Evolutionary conservation across 2,113 vertebrate genomes (phyloP), one percentile per base, ranked within the genome.

Genomic region (Stigmatopora argus): DNA sequence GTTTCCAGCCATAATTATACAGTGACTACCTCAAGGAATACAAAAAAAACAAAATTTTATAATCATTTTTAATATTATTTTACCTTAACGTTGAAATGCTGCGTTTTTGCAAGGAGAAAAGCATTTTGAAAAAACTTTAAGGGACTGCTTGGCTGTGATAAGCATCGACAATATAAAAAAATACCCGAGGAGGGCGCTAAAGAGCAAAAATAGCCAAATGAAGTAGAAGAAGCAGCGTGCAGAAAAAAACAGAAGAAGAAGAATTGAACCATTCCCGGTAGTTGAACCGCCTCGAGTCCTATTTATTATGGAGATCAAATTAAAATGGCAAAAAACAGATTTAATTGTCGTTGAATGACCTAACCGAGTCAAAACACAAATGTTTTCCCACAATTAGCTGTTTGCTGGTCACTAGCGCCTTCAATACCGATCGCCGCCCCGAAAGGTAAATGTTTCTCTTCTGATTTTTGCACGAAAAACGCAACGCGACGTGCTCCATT

Each of bases 221-320:
- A 15, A 3, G 21, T 15, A 9, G 77, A 77, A 84, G 78, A 76
- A 2, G 49, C 13, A 4, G 56, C 1, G 2, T 0, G 46, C n/a
- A 34, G 23, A 31, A 66, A 34, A 18, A 23, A 31, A 70, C 35
- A 5, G 57, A 65, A 64, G 85, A 89, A 85, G 86, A 87, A 86
- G 82, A 84, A 73, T 90, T 90, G 83, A 80, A 87, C 85, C 83
- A 85, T 90, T 91, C 90, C 88, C 91, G 90, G 91, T 89, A 83
- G 78, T 78, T 80, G 81, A 77, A 61, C 85, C 87, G 89, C 89
- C 82, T 67, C 64, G 3, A 78, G 48, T 41, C 18, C 35, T n/a
- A 56, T 68, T 53, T n/a, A 59, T 64, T 68, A 52, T 55, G 4
- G 45, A 44, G 47, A 19, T 34, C 6, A 4, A 7, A 14, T 31